Evolutionary conservation across 2,888 invertebrate species (phyloP).

Genomic region (Phengaris arion): DNA sequence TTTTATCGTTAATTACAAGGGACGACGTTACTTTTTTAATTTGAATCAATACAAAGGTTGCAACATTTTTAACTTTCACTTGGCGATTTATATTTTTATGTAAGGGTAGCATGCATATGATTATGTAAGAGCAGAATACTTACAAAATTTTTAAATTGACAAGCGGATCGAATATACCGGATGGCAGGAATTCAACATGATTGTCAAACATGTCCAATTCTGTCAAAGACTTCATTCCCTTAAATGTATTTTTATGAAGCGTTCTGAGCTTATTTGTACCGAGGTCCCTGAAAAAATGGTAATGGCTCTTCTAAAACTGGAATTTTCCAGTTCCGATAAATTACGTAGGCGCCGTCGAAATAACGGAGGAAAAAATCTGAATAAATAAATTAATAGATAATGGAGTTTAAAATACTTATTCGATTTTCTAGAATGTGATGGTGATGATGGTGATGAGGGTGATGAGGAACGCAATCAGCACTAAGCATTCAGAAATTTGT

Average conservation of each 20-base stretch:
- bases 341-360: too few species aligned
- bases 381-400: too few species aligned
- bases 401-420: too few species aligned
- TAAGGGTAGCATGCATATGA: too few species aligned
- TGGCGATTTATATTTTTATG: too few species aligned
- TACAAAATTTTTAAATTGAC: slow-evolving; percentile 82
- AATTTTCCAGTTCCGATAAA: too few species aligned
- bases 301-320: too few species aligned
- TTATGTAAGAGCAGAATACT: slow-evolving; percentile 51
- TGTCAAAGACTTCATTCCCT: slow-evolving; percentile 81
- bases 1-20: neutral
- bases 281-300: slow-evolving; percentile 84
- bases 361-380: too few species aligned
- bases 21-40: neutral
- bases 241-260: slow-evolving; percentile 84
- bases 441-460: too few species aligned
- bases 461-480: neutral
- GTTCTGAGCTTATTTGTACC: slow-evolving; percentile 85
- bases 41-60: too few species aligned
- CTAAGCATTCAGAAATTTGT: neutral
- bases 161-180: slow-evolving; percentile 82
- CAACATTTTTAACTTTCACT: too few species aligned
- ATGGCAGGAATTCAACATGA: slow-evolving; percentile 82
- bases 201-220: slow-evolving; percentile 88
- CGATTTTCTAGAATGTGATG: neutral